Conservation (phyloP, 2,888 invertebrate species). For the Andrena fulva region DNA sequence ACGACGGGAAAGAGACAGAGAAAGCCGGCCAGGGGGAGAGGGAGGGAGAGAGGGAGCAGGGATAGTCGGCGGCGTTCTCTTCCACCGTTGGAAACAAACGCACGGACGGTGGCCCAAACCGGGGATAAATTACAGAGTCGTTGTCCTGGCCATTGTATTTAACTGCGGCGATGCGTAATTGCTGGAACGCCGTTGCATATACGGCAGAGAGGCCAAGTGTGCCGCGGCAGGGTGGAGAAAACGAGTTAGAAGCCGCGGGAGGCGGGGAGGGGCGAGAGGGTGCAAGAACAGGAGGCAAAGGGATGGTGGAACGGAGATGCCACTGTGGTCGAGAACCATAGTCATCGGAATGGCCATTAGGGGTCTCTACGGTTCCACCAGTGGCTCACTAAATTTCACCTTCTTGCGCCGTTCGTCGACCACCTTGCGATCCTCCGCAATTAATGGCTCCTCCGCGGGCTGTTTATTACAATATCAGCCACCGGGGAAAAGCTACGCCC, state of each 20-base stretch:
- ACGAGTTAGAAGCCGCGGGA: conserved; percentile 56
- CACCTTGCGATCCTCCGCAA: conserved; percentile 79
- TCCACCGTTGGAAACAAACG: conserved; percentile 64
- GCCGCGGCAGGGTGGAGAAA: conserved; percentile 59
- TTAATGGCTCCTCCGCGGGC: conserved; percentile 78
- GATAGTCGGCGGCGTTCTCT: conserved; percentile 39
- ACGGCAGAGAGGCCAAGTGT: conserved; percentile 42
- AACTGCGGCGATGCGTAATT: conserved; percentile 83
- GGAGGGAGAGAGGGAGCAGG: conserved; percentile 20
- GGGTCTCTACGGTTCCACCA: conserved; percentile 80
- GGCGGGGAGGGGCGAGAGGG: conserved; percentile 35
- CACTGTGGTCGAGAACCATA: conserved; percentile 78
- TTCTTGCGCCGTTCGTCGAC: conserved; percentile 75
- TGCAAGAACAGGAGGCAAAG: conserved; percentile 35
- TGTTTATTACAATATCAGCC: conserved; percentile 77
- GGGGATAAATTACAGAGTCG: conserved; percentile 82
- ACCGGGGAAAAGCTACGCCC: conserved; percentile 5
- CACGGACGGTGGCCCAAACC: conserved; percentile 66
- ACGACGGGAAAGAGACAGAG: conserved; percentile 6
- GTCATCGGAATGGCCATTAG: conserved; percentile 83
- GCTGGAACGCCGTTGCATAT: conserved; percentile 78
- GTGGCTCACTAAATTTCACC: conserved; percentile 84
- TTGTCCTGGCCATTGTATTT: conserved; percentile 81
- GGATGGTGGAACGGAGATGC: conserved; percentile 63
- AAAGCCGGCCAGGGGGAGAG: not conserved